Conservation (phyloP, 1,140 invertebrate genomes). For the Drosophila auraria region DNA sequence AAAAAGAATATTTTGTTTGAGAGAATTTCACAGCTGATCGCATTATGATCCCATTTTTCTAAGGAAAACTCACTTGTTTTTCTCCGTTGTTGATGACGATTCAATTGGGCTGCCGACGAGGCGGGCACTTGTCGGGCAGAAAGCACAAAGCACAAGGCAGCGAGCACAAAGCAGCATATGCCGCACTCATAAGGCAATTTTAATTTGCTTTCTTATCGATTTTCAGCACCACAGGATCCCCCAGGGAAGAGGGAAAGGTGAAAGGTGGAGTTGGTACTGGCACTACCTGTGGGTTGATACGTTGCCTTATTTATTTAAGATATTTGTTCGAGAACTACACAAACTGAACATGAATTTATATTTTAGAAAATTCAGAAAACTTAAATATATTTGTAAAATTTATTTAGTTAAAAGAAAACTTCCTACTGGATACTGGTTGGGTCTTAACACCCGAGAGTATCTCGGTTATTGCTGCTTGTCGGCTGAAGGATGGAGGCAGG, state of each 20-base stretch:
- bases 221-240: conserved; percentile 45
- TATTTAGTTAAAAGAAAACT: not conserved
- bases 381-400: too few relatives aligned
- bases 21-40: conserved; percentile 43
- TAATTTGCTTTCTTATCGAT: conserved; percentile 59
- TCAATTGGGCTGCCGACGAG: conserved; percentile 6
- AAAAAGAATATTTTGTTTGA: conserved; percentile 10
- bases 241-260: not conserved
- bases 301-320: not conserved
- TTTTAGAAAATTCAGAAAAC: too few relatives aligned
- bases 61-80: not conserved
- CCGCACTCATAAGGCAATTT: conserved; percentile 37
- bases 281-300: not conserved
- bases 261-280: not conserved
- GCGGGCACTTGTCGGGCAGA: conserved; percentile 2
- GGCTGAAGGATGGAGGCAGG: not conserved
- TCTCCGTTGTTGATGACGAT: conserved; percentile 2
- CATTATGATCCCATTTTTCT: conserved; percentile 13
- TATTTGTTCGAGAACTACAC: too few relatives aligned
- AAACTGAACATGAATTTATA: not conserved
- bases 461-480: not conserved
- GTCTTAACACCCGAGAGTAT: not conserved
- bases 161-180: conserved; percentile 12
- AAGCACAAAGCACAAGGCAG: not conserved
- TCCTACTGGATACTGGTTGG: not conserved